Evolutionary conservation across 2,113 vertebrate genomes (phyloP).

Genomic region (Rousettus leschenaultii): DNA sequence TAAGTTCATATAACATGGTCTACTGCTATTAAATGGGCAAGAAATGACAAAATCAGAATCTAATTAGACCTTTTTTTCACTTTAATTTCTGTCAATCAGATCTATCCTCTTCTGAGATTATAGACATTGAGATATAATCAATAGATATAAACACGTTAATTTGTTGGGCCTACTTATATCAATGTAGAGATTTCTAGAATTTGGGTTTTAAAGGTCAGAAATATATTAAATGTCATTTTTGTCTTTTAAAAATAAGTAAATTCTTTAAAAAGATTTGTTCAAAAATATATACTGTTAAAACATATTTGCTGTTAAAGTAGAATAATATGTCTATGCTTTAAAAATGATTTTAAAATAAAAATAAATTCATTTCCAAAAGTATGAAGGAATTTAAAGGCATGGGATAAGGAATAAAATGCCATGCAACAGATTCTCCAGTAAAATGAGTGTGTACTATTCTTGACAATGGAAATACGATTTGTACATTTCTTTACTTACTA

Average conservation of each 20-base stretch:
- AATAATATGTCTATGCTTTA: background rate
- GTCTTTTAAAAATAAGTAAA: background rate
- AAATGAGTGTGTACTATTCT: background rate
- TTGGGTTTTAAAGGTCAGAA: background rate
- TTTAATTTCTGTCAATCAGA: background rate
- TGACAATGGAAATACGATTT: background rate
- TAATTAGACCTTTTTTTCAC: background rate
- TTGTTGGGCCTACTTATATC: background rate
- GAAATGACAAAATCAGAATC: background rate
- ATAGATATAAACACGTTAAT: background rate
- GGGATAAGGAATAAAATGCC: background rate
- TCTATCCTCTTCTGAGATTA: background rate
- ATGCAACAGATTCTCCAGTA: background rate
- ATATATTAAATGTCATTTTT: background rate
- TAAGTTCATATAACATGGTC: background rate
- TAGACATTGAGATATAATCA: background rate
- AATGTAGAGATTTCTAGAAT: background rate
- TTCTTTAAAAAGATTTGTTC: background rate
- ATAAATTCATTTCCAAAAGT: background rate
- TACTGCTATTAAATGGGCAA: background rate
- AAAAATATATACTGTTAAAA: background rate
- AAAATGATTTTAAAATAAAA: background rate
- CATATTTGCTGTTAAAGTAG: background rate
- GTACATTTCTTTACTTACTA: background rate
- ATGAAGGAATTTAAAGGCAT: background rate